Base-by-base conservation (phyloP, 2,797 vertebrate genomes). In the Peromyscus aztecus region DNA sequence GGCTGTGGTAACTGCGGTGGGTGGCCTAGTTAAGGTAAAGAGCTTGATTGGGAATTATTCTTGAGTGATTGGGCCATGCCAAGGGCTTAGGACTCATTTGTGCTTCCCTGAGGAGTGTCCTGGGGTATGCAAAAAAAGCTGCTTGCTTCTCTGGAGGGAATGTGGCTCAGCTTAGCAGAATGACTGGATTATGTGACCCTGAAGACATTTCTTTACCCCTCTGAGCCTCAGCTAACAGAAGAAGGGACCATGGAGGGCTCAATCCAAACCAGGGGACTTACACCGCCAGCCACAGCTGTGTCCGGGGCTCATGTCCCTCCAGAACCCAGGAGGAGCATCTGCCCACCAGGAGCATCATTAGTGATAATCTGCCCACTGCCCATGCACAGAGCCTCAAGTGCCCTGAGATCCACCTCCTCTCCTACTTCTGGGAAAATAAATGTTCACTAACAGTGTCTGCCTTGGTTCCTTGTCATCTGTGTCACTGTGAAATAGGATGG, bases 361-460 rank as follows among this genome's bases (percentile, higher is more conserved):
- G 12, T 69, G 46, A 75, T 46, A 34, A 4, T n/a, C 85, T 93
- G 78, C 52, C 69, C 17, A 0, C 16, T 75, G 65, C 29, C 37
- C 24, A 3, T 1, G 6, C 29, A 55, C 1, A 6, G 55, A 69
- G n/a, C 46, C 8, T 17, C 31, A 77, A 4, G 27, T 17, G 24
- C 63, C 84, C 82, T 63, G 8, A 61, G 71, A 24, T 31, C 31
- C 21, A 6, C 8, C 13, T 82, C 24, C 3, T 3, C 27, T 77
- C 31, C 59, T 78, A 67, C 63, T 34, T 94, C 89, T 63, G 75
- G 77, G 94, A 93, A 94, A 98, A 97, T 98, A 98, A 98, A 98
- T 65, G 31, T 31, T 96, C 37, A 88, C 46, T n/a, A 43, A 82
- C 6, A 43, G 7, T 24, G 4, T 81, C 65, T 88, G 80, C 46